Evolutionary conservation across 2,797 vertebrate species (phyloP).

Genomic region (Octomys mimax): DNA sequence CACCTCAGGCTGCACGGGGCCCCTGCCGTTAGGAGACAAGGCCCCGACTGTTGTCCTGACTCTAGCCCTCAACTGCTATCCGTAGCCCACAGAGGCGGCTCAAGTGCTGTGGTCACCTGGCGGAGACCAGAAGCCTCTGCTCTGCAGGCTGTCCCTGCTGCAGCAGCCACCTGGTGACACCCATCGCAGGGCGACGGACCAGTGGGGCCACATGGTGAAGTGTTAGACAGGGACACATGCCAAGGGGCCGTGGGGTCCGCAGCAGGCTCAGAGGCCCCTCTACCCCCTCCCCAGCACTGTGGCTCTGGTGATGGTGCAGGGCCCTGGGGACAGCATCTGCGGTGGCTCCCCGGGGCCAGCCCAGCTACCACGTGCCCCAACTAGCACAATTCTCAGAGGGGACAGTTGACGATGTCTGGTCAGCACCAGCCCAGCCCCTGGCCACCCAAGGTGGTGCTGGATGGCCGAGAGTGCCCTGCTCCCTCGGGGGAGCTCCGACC

Average conservation of each 20-base stretch:
- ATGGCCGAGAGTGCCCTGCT: accelerated
- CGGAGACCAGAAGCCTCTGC: background rate
- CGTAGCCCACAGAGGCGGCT: background rate
- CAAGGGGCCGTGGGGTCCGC: accelerated
- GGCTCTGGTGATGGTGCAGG: background rate
- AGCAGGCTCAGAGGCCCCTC: accelerated
- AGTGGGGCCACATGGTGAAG: accelerated
- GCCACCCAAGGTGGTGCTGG: background rate
- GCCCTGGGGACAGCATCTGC: accelerated
- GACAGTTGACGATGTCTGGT: background rate
- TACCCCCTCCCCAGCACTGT: accelerated
- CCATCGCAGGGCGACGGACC: accelerated
- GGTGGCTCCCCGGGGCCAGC: accelerated
- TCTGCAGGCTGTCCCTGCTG: background rate
- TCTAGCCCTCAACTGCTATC: background rate
- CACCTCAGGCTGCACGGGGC: accelerated
- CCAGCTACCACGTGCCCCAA: accelerated
- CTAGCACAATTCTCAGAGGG: accelerated
- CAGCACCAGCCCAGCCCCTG: accelerated
- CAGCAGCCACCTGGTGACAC: background rate
- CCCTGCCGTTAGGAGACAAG: background rate
- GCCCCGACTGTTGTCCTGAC: background rate
- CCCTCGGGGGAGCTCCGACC: background rate
- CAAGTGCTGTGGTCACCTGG: background rate
- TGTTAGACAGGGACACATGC: accelerated